Base-by-base conservation (phyloP, 2,113 vertebrate genomes). In the Procavia capensis region DNA sequence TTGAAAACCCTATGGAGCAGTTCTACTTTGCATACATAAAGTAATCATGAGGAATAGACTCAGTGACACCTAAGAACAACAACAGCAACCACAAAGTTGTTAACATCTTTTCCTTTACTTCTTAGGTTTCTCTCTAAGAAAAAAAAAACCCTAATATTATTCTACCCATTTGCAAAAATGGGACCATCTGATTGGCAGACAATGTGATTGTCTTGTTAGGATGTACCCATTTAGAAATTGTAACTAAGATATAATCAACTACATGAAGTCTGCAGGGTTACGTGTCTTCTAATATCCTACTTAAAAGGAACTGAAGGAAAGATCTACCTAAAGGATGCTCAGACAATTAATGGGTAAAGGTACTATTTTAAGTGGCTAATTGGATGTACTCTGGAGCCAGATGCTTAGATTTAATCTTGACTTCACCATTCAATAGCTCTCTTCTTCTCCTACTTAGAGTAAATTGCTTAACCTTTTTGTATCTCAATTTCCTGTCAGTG, bases 401-500 rank as follows among this genome's bases (percentile, higher is more conserved):
- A 54, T 54, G 50, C 50, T 16, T 54, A 54, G 14, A 54, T 54
- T 54, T 54, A 54, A 54, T 16, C 50, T 54, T 54, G 50, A 36
- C 61, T 70, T 94, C 63, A 70, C 29, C 31, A 85, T 45, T 43
- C 27, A 43, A 29, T 43, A 47, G 19, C 1, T 89, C 47, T 79
- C 54, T 47, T 24, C 31, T 92, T 24, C 6, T 78, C 20, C n/a
- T 66, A 61, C 43, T 79, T 88, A 75, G n/a, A 95, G 11, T 20
- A 90, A 92, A 72, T 66, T 86, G 16, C 41, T 75, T 85, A 29
- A 80, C 41, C 31, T 95, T 27, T 84, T 29, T 54, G 6, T 66
- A 41, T 82, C 64, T 93, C 78, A 92, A 93, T 61, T 90, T 17
- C 63, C 9, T 54, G 45, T 85, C 45, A 92, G 72, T 47, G 85